Base-by-base conservation (phyloP, 2,888 invertebrate genomes). In the Deilephila porcellus region DNA sequence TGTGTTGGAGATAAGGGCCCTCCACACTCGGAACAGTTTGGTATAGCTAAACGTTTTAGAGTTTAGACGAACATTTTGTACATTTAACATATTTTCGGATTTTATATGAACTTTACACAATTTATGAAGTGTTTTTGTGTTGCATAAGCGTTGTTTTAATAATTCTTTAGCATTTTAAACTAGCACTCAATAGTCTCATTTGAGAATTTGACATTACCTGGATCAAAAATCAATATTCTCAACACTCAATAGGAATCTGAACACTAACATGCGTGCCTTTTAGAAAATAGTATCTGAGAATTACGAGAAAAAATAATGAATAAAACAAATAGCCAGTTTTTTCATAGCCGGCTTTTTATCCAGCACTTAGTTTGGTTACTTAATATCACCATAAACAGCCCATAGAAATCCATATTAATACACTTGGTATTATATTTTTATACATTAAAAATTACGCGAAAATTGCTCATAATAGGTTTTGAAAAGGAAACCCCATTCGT, bases 1-100 rank as follows among this genome's bases (percentile, higher is more conserved):
- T 88, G 86, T 88, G 85, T 81, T 78, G 83, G 77, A 87, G 87
- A 89, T 88, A 90, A 83, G 81, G 79, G 81, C 75, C 78, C 77
- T 79, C 77, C 73, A 78, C 80, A 83, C 45, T 45, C 45, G 45
- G 45, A 20, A 52, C 67, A 25, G 52, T 67, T 52, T 79, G 82
- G 82, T 81, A 80, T 79, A 74, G 78, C 76, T 81, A 82, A 82
- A 79, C 76, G 76, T 80, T 81, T 78, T 75, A 78, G 78, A 78
- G 79, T 56, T 56, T 56, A 56, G n/a, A 5, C 56, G 75, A 74
- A 71, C 73, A 29, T 74, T 32, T 71, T 52, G 25, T 52, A 25
- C n/a, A n/a, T n/a, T n/a, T 25, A 20, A 5, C 45, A n/a, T n/a
- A n/a, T n/a, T 17, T 67, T 29, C n/a, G 3, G 19, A 37, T 67